These are phyloP conservation scores for Barbus barbus DNA, from an alignment of 2,113 vertebrate genomes.

Conservation along the genomic window DNA sequence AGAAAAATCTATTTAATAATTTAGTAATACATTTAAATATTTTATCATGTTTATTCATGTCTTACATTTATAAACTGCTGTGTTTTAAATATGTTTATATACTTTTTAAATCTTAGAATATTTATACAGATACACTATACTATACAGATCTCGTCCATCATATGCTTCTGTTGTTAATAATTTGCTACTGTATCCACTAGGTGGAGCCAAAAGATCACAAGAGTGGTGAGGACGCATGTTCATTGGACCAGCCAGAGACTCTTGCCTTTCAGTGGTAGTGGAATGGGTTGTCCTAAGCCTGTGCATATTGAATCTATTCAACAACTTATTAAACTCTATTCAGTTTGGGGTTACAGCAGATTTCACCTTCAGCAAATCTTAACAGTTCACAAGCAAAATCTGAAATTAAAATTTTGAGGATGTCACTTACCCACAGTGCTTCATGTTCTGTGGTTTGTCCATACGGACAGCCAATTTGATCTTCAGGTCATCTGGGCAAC, in stretches of 20 bases:
- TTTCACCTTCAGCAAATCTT: slow-evolving; percentile 18
- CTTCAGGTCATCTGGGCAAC: slow-evolving; percentile 92
- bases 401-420: neutral
- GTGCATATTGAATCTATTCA: neutral
- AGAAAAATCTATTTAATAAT: neutral
- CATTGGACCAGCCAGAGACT: neutral
- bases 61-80: neutral
- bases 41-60: neutral
- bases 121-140: no score
- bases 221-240: neutral
- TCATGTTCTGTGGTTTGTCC: slow-evolving; percentile 99
- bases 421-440: slow-evolving; percentile 91
- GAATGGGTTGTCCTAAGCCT: neutral
- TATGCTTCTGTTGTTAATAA: neutral
- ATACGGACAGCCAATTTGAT: slow-evolving; percentile 97
- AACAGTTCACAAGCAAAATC: neutral
- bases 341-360: slow-evolving; percentile 2
- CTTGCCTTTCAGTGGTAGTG: neutral
- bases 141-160: neutral
- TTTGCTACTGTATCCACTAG: slow-evolving; percentile 25
- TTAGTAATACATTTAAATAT: neutral
- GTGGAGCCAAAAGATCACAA: slow-evolving; percentile 28
- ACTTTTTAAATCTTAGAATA: neutral
- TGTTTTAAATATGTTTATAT: neutral
- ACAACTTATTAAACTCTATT: neutral